Evolutionary conservation across 2,888 invertebrate genomes (phyloP), one percentile per base, ranked within the genome.

Genomic region (Tanypteryx hageni): DNA sequence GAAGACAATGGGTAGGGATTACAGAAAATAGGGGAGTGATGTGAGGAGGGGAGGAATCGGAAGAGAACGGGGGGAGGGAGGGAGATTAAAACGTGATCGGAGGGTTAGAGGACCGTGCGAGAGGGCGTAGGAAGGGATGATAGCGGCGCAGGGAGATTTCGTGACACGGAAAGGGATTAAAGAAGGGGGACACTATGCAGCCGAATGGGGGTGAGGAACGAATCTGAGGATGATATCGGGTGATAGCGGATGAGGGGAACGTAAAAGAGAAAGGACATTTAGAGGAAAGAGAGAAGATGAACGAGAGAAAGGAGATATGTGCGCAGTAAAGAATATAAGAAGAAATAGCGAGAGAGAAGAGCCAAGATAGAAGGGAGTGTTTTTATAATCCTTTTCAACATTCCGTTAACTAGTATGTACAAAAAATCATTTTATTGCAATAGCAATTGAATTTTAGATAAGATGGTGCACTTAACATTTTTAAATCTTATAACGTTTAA

Each of bases 11-110:
- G 22, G 76, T 27, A 22, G 11, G 76, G 76, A 76, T 76, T 76
- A 76, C 0, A 22, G 0, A 18, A 22, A 68, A 68, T n/a, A 0
- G 68, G 22, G 68, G 68, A 22, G 22, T 68, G 18, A 68, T 10
- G 68, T 44, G 44, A 44, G 27, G 22, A 22, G 22, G 27, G 11
- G 76, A 22, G 22, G 22, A 13, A 76, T 0, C 13, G 4, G 18
- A 22, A 18, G 10, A 1, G 9, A 18, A 68, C 18, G 18, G 68
- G 22, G 18, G 68, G 22, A 22, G 68, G n/a, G 9, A 27, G 22
- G 22, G 76, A 76, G 76, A 76, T 76, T 76, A 76, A 76, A 76
- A 76, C 2, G 76, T 27, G 76, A 76, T 76, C 76, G 76, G 68
- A 44, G 44, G 44, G 44, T 3, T n/a, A n/a, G 68, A 22, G 76